phyloP scores from a whole-genome alignment of 1,140 invertebrate species.

The Anastatus disparis region DNA sequence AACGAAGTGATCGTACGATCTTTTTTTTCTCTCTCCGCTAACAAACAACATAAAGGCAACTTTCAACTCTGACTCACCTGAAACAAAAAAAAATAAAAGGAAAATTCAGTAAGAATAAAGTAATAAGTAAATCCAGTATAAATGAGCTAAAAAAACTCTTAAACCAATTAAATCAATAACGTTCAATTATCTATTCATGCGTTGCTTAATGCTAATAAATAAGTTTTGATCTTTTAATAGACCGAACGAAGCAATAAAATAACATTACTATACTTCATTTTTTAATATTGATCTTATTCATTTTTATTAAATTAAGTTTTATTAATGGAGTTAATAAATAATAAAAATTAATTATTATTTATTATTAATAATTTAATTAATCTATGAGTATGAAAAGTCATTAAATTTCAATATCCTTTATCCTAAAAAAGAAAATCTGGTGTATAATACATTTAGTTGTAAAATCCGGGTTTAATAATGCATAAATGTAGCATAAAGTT shows the following conservation, averaged over 20 bases:
- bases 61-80: conserved; percentile 19
- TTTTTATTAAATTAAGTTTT: too few relatives aligned
- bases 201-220: background rate
- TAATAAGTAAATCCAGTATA: too few relatives aligned
- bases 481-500: background rate
- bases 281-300: too few relatives aligned
- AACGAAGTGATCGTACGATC: background rate
- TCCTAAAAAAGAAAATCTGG: too few relatives aligned
- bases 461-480: conserved; percentile 7
- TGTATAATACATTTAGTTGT: too few relatives aligned
- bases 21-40: background rate
- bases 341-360: too few relatives aligned
- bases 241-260: background rate
- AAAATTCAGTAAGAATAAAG: background rate
- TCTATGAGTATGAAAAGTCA: too few relatives aligned
- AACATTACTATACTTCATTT: too few relatives aligned
- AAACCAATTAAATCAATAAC: conserved; percentile 4
- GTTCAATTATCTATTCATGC: background rate
- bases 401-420: too few relatives aligned
- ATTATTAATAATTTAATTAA: too few relatives aligned
- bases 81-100: conserved; percentile 19
- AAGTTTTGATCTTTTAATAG: background rate
- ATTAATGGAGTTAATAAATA: too few relatives aligned
- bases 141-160: background rate
- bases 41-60: background rate